phyloP scores from a whole-genome alignment of 2,888 invertebrate genomes.

The Lasioglossum oenotherae region DNA sequence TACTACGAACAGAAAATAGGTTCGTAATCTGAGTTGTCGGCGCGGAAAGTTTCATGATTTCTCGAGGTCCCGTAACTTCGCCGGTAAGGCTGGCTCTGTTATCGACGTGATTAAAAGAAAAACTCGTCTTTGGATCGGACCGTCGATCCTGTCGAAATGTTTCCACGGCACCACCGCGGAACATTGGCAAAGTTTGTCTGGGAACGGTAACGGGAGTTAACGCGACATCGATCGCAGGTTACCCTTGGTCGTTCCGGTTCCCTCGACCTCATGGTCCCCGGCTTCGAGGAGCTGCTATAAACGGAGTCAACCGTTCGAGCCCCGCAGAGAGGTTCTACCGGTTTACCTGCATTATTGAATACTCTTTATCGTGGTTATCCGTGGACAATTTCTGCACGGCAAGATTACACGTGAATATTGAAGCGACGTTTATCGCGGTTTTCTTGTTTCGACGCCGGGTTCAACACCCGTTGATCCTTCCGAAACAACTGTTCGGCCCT shows the following conservation, averaged over 20 bases:
- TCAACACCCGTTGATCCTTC: background rate
- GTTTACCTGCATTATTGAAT: conserved; percentile 61
- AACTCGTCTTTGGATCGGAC: background rate
- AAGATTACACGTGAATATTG: conserved; percentile 61
- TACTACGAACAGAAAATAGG: background rate
- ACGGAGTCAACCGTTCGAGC: conserved; percentile 47
- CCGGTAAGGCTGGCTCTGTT: background rate
- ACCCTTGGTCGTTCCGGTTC: conserved; percentile 28
- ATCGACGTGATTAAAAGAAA: background rate
- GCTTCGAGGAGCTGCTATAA: conserved; percentile 42
- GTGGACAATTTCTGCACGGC: conserved; percentile 52
- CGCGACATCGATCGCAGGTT: conserved; percentile 60
- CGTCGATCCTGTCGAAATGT: background rate
- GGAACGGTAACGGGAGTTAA: conserved; percentile 51
- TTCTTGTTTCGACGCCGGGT: background rate
- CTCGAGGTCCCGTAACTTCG: background rate
- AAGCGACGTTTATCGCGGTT: conserved; percentile 35
- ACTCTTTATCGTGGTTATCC: conserved; percentile 56
- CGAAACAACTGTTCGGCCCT: background rate
- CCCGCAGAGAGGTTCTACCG: conserved; percentile 44
- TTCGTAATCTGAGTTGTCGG: background rate
- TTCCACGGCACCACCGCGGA: conserved; percentile 16
- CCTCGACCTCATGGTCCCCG: conserved; percentile 24
- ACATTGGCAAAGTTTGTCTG: conserved; percentile 56
- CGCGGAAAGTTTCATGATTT: background rate